A percentile compares a stretch with the other conserved stretches of the same genome.
Conservation (phyloP, 2,888 invertebrate species). For the Hirtodrosophila trivittata region DNA sequence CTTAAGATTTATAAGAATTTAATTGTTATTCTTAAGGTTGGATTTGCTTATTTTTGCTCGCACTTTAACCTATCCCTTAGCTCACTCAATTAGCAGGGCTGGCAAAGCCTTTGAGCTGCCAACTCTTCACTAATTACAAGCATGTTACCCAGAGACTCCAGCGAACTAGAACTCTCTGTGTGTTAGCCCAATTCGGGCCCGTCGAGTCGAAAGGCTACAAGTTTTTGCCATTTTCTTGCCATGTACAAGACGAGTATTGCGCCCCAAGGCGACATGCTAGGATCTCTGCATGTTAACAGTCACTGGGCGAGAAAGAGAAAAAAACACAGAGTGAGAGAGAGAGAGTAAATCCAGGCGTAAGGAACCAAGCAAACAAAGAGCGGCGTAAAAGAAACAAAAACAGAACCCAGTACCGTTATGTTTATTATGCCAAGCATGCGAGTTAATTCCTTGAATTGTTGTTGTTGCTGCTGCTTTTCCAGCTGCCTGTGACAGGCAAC, state of each 20-base stretch:
- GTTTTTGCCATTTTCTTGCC: constrained; percentile 71
- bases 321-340: neutral
- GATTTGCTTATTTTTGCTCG: constrained; percentile 38
- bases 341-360: constrained; percentile 13
- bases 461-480: constrained; percentile 20
- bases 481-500: constrained; percentile 34
- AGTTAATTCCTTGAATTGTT: constrained; percentile 67
- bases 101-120: constrained; percentile 42
- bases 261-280: constrained; percentile 55
- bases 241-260: constrained; percentile 37
- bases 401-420: constrained; percentile 50
- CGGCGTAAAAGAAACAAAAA: constrained; percentile 7
- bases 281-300: constrained; percentile 46
- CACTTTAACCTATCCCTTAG: constrained; percentile 1
- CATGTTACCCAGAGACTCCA: constrained; percentile 33
- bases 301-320: constrained; percentile 11
- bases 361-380: constrained; percentile 19
- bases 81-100: constrained; percentile 50
- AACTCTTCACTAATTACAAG: constrained; percentile 51
- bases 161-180: too few species aligned
- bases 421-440: constrained; percentile 76
- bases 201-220: constrained; percentile 60
- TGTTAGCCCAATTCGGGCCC: neutral
- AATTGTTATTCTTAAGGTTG: constrained; percentile 42
- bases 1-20: constrained; percentile 54